Percentiles rank a stretch among this genome's conserved stretches.
phyloP scores from a whole-genome alignment of 2,113 vertebrate species.

The Chrysochloris asiatica region DNA sequence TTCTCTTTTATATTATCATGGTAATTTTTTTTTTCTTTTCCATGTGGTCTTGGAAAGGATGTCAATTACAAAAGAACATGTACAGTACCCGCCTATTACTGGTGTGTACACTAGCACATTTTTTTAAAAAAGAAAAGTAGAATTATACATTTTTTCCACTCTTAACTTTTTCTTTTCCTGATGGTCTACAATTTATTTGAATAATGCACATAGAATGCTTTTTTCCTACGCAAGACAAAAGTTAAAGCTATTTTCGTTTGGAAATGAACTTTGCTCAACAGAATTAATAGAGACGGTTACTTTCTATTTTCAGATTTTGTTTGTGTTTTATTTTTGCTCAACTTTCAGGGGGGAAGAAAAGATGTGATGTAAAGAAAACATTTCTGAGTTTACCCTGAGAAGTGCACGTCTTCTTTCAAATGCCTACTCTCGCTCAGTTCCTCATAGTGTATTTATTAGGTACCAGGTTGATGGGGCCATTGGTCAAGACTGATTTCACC shows the following conservation, averaged over 20 bases:
- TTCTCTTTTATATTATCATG: neutral
- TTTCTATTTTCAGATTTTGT: slow-evolving; percentile 12
- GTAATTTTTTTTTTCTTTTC: neutral
- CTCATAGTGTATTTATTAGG: neutral
- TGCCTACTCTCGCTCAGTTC: neutral
- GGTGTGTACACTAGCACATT: neutral
- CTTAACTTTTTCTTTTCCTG: neutral
- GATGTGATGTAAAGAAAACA: neutral
- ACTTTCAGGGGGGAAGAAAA: neutral
- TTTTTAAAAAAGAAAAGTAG: neutral
- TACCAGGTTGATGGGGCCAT: neutral
- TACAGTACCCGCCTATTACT: neutral
- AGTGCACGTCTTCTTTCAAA: neutral
- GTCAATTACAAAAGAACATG: neutral
- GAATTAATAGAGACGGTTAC: neutral
- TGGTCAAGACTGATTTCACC: neutral
- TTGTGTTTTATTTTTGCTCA: neutral
- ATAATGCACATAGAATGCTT: neutral
- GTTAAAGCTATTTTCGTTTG: slow-evolving; percentile 14
- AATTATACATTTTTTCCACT: neutral
- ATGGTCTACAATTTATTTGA: neutral
- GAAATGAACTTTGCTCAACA: neutral
- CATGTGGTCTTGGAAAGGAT: neutral
- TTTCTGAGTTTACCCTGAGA: neutral
- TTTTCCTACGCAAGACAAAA: slow-evolving; percentile 6